phyloP scores from a whole-genome alignment of 2,113 vertebrate genomes.

The Piaya cayana region DNA sequence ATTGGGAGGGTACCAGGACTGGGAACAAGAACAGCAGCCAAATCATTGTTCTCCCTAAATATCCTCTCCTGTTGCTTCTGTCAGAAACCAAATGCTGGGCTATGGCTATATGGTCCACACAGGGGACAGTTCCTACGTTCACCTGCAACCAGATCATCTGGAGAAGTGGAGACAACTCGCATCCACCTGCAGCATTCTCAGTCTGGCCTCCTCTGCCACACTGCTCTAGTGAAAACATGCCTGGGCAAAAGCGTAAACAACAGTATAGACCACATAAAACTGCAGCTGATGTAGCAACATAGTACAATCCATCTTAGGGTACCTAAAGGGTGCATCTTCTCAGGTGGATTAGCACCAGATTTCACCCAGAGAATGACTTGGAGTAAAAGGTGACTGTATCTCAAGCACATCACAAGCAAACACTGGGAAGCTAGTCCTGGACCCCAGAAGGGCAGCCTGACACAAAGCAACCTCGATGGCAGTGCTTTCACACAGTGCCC shows the following conservation, averaged over 20 bases:
- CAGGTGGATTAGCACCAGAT: accelerated
- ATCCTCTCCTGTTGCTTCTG: not conserved
- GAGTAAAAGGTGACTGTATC: not conserved
- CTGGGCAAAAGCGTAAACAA: not conserved
- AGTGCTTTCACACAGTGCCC: not conserved
- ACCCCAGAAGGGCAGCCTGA: not conserved
- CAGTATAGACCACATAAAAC: not conserved
- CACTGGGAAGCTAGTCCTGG: not conserved
- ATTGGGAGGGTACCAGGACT: not conserved
- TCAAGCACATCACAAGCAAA: not conserved
- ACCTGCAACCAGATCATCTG: not conserved
- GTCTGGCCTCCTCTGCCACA: not conserved
- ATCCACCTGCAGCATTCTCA: too few relatives aligned
- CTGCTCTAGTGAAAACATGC: not conserved
- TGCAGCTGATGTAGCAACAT: not conserved
- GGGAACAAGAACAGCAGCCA: not conserved
- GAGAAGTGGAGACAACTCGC: not conserved
- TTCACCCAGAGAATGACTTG: not conserved
- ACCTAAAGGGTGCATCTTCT: not conserved
- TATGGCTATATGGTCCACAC: not conserved
- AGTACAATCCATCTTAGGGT: not conserved
- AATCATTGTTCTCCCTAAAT: not conserved
- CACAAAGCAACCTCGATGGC: accelerated
- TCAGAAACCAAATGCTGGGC: not conserved
- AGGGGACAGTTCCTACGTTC: not conserved